A percentile compares a stretch with the other conserved stretches of the same genome.
phyloP scores from a whole-genome alignment of 2,113 vertebrate genomes.

The Chloroceryle aenea region DNA sequence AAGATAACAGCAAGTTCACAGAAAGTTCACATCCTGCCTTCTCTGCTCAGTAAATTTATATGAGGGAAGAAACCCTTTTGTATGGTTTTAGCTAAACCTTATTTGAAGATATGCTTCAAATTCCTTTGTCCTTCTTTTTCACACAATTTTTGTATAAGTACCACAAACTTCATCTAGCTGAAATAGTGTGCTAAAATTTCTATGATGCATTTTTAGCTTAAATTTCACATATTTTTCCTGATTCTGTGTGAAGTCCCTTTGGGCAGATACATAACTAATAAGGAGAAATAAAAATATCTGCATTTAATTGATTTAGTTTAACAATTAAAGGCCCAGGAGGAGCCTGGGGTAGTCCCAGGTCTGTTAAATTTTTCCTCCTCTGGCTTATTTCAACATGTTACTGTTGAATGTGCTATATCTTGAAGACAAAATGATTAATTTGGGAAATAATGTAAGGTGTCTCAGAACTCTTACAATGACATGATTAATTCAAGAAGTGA shows the following conservation, averaged over 20 bases:
- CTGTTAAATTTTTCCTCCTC: background rate
- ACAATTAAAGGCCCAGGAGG: background rate
- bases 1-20: background rate
- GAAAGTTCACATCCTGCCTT: background rate
- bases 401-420: background rate
- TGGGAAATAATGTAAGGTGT: background rate
- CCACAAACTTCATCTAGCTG: background rate
- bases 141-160: background rate
- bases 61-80: background rate
- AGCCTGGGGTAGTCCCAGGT: background rate
- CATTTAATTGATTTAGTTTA: background rate
- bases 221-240: background rate
- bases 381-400: background rate
- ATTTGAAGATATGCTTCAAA: background rate
- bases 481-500: background rate
- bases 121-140: background rate
- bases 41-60: background rate
- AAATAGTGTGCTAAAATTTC: background rate
- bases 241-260: background rate
- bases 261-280: background rate
- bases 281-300: background rate
- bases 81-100: background rate
- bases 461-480: background rate
- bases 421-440: background rate
- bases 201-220: background rate